Evolutionary conservation across 1,140 invertebrate genomes (phyloP).

Genomic region (Lucilia cuprina): DNA sequence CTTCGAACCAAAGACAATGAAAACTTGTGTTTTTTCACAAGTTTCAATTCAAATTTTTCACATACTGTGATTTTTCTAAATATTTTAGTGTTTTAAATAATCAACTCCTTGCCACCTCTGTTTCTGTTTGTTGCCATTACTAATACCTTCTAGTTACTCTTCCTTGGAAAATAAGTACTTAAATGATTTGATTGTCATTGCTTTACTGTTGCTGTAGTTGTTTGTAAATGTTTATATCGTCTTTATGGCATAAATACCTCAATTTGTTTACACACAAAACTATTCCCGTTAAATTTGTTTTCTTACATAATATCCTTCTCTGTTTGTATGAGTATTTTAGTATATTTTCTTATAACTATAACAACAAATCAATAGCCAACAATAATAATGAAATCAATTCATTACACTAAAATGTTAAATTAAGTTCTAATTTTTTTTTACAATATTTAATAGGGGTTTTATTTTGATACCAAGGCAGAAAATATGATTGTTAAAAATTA

Average conservation of each 20-base stretch:
- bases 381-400: not conserved
- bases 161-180: not conserved
- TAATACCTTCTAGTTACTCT: not conserved
- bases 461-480: not conserved
- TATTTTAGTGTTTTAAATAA: no score
- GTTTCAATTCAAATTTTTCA: no score
- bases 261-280: slow-evolving; percentile 16
- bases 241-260: not conserved
- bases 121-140: not conserved
- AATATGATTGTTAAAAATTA: not conserved
- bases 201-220: not conserved
- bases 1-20: no score
- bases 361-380: not conserved
- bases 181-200: not conserved
- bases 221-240: not conserved
- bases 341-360: not conserved
- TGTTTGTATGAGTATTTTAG: not conserved
- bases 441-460: not conserved
- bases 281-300: not conserved
- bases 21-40: no score
- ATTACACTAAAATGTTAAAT: not conserved
- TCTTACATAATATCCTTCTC: not conserved
- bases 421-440: not conserved
- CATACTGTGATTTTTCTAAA: no score
- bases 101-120: no score